A percentile compares a stretch with the other conserved stretches of the same genome.
phyloP scores from a whole-genome alignment of 2,113 vertebrate genomes.

The Helogale parvula region DNA sequence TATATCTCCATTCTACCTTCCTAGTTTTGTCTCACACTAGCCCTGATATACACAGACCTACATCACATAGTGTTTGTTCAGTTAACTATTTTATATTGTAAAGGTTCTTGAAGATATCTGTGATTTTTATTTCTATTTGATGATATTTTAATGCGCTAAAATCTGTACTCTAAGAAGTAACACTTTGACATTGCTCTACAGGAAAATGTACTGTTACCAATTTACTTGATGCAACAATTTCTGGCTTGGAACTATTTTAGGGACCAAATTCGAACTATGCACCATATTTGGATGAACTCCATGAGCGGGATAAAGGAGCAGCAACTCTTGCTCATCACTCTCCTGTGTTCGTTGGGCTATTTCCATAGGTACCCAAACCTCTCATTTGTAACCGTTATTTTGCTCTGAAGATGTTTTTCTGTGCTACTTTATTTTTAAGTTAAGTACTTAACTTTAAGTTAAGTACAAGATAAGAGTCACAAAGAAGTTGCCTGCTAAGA shows the following conservation, averaged over 20 bases:
- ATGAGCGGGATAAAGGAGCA: neutral
- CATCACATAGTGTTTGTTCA: neutral
- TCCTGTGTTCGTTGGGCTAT: neutral
- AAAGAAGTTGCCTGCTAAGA: neutral
- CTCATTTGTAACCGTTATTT: neutral
- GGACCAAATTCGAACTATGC: neutral
- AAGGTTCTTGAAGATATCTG: neutral
- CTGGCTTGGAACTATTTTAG: neutral
- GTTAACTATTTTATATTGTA: neutral
- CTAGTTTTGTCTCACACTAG: neutral
- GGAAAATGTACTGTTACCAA: neutral
- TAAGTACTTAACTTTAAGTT: neutral
- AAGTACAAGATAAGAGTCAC: neutral
- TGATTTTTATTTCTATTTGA: slow-evolving; percentile 4
- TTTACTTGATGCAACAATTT: neutral
- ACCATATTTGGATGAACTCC: neutral
- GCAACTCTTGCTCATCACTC: neutral
- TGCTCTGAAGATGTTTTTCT: neutral
- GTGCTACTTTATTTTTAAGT: neutral
- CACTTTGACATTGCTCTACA: neutral
- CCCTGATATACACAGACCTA: neutral
- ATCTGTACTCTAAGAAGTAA: neutral
- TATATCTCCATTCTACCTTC: neutral
- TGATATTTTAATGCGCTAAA: neutral
- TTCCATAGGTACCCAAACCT: neutral